Percentiles rank a stretch among this genome's conserved stretches.
Evolutionary conservation across 2,888 invertebrate genomes (phyloP).

Genomic region (Agrilus biguttatus): DNA sequence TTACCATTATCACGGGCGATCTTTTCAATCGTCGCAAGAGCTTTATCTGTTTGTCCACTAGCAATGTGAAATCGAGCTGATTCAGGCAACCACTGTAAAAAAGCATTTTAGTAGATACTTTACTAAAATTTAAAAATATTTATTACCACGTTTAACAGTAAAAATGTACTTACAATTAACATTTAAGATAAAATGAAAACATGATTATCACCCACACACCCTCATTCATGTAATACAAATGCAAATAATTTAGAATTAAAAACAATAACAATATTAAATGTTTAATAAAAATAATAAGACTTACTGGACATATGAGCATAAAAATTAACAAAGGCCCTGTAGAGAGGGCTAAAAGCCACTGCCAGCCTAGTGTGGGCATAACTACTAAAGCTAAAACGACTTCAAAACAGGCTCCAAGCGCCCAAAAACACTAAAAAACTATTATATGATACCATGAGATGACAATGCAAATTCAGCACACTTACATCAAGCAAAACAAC

Average conservation of each 20-base stretch:
- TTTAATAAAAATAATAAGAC: conserved; percentile 17
- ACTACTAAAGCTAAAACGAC: conserved; percentile 78
- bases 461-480: conserved; percentile 15
- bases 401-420: conserved; percentile 86
- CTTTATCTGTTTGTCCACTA: conserved; percentile 74
- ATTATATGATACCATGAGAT: conserved; percentile 4
- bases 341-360: conserved; percentile 84
- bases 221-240: too few species aligned
- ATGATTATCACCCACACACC: too few species aligned
- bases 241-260: neutral
- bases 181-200: too few species aligned
- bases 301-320: conserved; percentile 64
- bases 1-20: conserved; percentile 81
- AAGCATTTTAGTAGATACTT: neutral
- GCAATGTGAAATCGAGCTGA: conserved; percentile 82
- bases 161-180: too few species aligned
- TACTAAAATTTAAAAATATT: neutral
- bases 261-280: neutral
- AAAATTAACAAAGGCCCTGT: conserved; percentile 78
- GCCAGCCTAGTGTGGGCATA: conserved; percentile 85
- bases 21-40: conserved; percentile 68
- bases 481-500: conserved; percentile 88
- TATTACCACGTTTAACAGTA: neutral
- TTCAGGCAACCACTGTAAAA: conserved; percentile 80
- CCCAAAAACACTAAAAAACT: conserved; percentile 75